Evolutionary conservation across 2,888 invertebrate species (phyloP).

Genomic region (Caenorhabditis parvicauda): DNA sequence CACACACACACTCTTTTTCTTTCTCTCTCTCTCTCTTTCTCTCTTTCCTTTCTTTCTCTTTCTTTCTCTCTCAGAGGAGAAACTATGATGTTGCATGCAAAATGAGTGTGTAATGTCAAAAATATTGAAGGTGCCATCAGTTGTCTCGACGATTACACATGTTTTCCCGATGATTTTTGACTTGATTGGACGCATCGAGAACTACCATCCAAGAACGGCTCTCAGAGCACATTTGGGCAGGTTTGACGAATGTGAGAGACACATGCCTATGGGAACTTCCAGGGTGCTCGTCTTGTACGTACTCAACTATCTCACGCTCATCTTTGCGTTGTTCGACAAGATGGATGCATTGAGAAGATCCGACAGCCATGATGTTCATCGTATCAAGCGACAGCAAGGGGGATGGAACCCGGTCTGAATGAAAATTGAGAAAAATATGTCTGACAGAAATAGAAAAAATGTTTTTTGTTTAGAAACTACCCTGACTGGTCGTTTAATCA

Average conservation of each 20-base stretch:
- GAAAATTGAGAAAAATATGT: too few relatives aligned
- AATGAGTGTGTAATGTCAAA: slow-evolving; percentile 7
- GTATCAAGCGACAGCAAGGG: slow-evolving; percentile 33
- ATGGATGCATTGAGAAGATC: slow-evolving; percentile 67
- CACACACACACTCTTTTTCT: too few relatives aligned
- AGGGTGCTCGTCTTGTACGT: slow-evolving; percentile 92
- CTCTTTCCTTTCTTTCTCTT: neutral
- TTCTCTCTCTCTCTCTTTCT: neutral
- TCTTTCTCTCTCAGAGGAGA: neutral
- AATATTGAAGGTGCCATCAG: slow-evolving; percentile 79
- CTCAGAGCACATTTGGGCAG: slow-evolving; percentile 84
- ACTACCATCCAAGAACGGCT: slow-evolving; percentile 89
- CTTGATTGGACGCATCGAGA: slow-evolving; percentile 75
- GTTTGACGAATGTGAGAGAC: slow-evolving; percentile 67
- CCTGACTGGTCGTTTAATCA: too few relatives aligned
- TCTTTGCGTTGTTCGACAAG: slow-evolving; percentile 87
- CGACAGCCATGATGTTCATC: slow-evolving; percentile 4
- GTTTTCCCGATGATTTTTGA: slow-evolving; percentile 89
- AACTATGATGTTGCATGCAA: slow-evolving; percentile 6
- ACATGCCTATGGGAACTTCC: slow-evolving; percentile 62
- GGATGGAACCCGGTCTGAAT: slow-evolving; percentile 38
- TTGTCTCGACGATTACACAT: slow-evolving; percentile 82
- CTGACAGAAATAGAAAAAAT: too few relatives aligned
- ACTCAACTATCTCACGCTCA: slow-evolving; percentile 84
- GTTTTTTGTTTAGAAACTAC: too few relatives aligned